Evolutionary conservation across 2,888 invertebrate genomes (phyloP).

Genomic region (Serripes groenlandicus): DNA sequence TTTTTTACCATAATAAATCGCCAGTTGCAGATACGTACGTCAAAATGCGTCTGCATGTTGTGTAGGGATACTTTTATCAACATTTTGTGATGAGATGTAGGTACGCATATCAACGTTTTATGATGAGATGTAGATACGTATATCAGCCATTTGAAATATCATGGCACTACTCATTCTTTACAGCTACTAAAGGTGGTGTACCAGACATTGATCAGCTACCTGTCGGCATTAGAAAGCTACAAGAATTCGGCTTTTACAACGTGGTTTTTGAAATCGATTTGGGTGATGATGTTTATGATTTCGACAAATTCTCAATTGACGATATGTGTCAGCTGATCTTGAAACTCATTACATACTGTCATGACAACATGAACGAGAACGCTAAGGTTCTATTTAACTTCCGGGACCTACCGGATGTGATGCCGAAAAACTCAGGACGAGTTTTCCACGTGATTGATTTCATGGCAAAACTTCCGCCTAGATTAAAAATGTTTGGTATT

Average conservation of each 20-base stretch:
- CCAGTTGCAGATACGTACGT: too few relatives aligned
- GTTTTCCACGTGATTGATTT: slow-evolving; percentile 32
- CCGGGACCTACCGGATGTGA: slow-evolving; percentile 40
- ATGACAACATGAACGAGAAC: slow-evolving; percentile 29
- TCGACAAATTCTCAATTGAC: slow-evolving; percentile 29
- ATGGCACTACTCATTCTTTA: not conserved
- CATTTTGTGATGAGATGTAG: too few relatives aligned
- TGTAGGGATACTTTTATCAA: too few relatives aligned
- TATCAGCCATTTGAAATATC: too few relatives aligned
- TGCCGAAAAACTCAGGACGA: slow-evolving; percentile 20
- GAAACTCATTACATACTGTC: slow-evolving; percentile 22
- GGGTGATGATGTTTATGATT: slow-evolving; percentile 31
- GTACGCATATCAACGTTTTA: too few relatives aligned
- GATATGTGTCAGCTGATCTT: slow-evolving; percentile 21
- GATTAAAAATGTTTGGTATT: slow-evolving; percentile 25
- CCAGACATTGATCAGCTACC: slow-evolving; percentile 29
- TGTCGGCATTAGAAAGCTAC: slow-evolving; percentile 26
- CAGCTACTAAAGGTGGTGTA: slow-evolving; percentile 9
- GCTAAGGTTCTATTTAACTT: slow-evolving; percentile 40
- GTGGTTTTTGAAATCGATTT: slow-evolving; percentile 41
- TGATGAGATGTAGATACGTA: too few relatives aligned
- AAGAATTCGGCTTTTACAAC: slow-evolving; percentile 33
- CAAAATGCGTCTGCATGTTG: too few relatives aligned
- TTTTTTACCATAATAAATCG: too few relatives aligned
- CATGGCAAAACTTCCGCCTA: slow-evolving; percentile 14